Percentiles rank a stretch among this genome's conserved stretches.
phyloP scores from a whole-genome alignment of 1,140 invertebrate species.

The Drosophila dunni region DNA sequence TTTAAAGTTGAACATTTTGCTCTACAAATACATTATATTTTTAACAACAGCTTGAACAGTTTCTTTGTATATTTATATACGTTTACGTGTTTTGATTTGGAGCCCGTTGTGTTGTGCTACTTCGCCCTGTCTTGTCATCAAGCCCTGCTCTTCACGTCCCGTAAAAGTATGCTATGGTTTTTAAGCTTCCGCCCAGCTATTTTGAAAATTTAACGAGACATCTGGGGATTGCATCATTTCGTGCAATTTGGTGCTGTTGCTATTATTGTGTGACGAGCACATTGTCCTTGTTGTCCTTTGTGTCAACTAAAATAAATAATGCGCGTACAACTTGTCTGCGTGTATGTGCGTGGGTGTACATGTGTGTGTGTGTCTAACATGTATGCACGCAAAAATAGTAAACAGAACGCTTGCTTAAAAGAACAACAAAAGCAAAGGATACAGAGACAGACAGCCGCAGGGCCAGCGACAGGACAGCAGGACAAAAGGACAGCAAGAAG shows the following conservation, averaged over 20 bases:
- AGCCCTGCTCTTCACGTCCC: not conserved
- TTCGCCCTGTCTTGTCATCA: not conserved
- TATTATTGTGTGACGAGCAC: constrained; percentile 44
- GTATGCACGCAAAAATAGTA: constrained; percentile 55
- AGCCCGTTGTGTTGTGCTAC: constrained; percentile 3
- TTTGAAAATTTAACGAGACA: constrained; percentile 75
- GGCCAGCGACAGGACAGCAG: constrained; percentile 40
- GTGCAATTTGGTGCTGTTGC: constrained; percentile 59
- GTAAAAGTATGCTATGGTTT: constrained; percentile 47
- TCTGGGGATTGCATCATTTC: constrained; percentile 72
- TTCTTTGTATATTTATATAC: not conserved
- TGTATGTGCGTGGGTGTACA: not conserved
- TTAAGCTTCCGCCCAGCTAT: constrained; percentile 21
- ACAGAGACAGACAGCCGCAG: constrained; percentile 31
- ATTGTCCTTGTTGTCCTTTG: constrained; percentile 72
- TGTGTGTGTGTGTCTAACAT: constrained; percentile 34
- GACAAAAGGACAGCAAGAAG: constrained; percentile 20
- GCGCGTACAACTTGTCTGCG: constrained; percentile 23
- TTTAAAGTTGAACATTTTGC: too few species aligned
- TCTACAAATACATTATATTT: not conserved
- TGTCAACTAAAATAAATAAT: constrained; percentile 81
- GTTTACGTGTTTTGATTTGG: constrained; percentile 14
- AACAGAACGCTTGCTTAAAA: constrained; percentile 61
- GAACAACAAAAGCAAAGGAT: constrained; percentile 39
- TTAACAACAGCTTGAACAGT: not conserved